Base-by-base conservation (phyloP, 2,113 vertebrate genomes). In the Bubalus kerabau region DNA sequence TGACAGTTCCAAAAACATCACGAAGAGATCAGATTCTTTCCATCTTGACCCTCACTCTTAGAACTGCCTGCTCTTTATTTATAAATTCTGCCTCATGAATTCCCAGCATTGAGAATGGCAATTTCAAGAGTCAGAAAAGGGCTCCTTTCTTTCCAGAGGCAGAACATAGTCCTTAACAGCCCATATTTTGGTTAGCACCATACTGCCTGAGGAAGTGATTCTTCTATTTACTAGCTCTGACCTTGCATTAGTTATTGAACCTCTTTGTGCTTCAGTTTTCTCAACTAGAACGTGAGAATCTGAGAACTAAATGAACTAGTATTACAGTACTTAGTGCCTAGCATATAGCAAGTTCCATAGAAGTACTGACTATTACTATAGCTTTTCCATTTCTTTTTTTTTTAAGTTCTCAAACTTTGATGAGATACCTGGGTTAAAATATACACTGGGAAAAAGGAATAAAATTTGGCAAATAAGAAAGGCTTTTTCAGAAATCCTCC, bases 391-490 rank as follows among this genome's bases (percentile, higher is more conserved):
- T 32, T 89, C 17, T 87, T 1, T 71, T 89, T 89, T 87, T 1
- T 71, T 89, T 8, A 91, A 23, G 64, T 9, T 94, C 57, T 83
- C 81, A 81, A 19, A 54, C 26, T 97, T 95, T 82, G 36, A 46
- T 82, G 52, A 87, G 52, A 94, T 95, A 95, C 23, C 13, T 91
- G 46, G 48, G 26, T 87, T 96, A 96, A 97, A 92, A 84, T 48
- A 97, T 9, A 95, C 85, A 26, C 19, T 90, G 19, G 17, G 48
- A 93, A 95, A 95, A 93, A 93, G 3, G 88, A 86, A 94, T 56
- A 88, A 59, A 96, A 87, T 19, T 50, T 60, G 26, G 24, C 36
- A 96, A 94, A 46, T 59, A 87, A 96, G 36, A 19, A 84, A 92
- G 1, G 21, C 15, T 85, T 93, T 71, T 83, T 85, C n/a, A 94